These are phyloP conservation scores for Pimpla rufipes DNA, from an alignment of 2,888 invertebrate species.

Conservation along the genomic window DNA sequence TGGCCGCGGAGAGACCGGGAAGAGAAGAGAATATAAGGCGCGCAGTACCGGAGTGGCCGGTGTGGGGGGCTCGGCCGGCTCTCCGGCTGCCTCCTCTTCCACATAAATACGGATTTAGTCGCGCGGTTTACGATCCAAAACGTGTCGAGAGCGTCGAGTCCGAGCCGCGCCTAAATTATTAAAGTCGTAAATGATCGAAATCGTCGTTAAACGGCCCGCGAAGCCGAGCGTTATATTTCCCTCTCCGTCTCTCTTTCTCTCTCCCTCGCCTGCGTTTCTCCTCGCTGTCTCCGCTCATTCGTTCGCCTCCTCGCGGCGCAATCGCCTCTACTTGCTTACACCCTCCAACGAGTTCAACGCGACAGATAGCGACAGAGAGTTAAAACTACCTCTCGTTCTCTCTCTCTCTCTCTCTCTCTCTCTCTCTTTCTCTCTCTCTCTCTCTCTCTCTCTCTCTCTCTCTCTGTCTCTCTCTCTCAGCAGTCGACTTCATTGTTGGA, in stretches of 20 bases:
- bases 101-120: slow-evolving; percentile 85
- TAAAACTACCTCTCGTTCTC: too few relatives aligned
- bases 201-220: slow-evolving; percentile 84
- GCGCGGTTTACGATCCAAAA: slow-evolving; percentile 84
- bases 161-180: slow-evolving; percentile 84
- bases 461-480: slow-evolving; percentile 45
- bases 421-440: slow-evolving; percentile 50
- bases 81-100: slow-evolving; percentile 79
- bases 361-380: slow-evolving; percentile 65
- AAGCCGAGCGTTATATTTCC: slow-evolving; percentile 69
- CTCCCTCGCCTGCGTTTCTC: slow-evolving; percentile 40
- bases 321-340: slow-evolving; percentile 53
- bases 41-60: slow-evolving; percentile 68
- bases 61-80: slow-evolving; percentile 57
- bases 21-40: slow-evolving; percentile 41
- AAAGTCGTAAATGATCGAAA: slow-evolving; percentile 85
- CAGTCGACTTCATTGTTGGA: slow-evolving; percentile 70
- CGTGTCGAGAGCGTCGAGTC: slow-evolving; percentile 84
- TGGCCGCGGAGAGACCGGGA: slow-evolving; percentile 12
- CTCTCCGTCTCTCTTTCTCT: slow-evolving; percentile 57
- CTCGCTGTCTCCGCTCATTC: slow-evolving; percentile 47
- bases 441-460: slow-evolving; percentile 5
- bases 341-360: slow-evolving; percentile 56
- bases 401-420: slow-evolving; percentile 16
- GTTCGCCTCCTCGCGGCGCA: slow-evolving; percentile 56